Percentiles rank a stretch among this genome's conserved stretches.
Conservation (phyloP, 2,797 vertebrate genomes). For the Microctenopoma steveboyesi region DNA sequence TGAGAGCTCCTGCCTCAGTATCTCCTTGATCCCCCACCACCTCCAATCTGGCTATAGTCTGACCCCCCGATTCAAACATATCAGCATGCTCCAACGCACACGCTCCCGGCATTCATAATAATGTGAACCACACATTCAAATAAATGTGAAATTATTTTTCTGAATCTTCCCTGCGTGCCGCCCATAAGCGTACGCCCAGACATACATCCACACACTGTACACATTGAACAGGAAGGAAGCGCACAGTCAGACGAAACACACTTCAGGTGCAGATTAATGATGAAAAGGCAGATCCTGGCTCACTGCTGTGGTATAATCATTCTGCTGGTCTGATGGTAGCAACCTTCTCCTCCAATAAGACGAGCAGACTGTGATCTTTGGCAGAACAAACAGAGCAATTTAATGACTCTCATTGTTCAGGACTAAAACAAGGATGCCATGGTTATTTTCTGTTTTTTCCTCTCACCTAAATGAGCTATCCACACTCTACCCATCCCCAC, state of each 20-base stretch:
- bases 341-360: conserved; percentile 64
- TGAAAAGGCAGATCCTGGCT: conserved; percentile 40
- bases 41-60: conserved; percentile 64
- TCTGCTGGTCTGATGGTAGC: conserved; percentile 38
- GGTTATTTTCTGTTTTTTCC: conserved; percentile 7
- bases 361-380: conserved; percentile 53
- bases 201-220: conserved; percentile 4
- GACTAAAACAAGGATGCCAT: conserved; percentile 36
- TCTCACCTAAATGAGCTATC: conserved; percentile 31
- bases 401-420: conserved; percentile 49
- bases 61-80: conserved; percentile 45
- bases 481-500: conserved; percentile 22
- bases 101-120: conserved; percentile 24
- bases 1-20: conserved; percentile 56
- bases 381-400: conserved; percentile 42
- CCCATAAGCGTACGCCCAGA: conserved; percentile 17
- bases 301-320: conserved; percentile 54
- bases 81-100: conserved; percentile 14
- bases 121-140: conserved; percentile 31
- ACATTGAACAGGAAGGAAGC: conserved; percentile 13
- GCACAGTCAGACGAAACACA: conserved; percentile 39
- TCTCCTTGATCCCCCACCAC: conserved; percentile 18
- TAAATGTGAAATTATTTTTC: conserved; percentile 17
- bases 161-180: neutral
- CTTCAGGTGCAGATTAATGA: conserved; percentile 35